Base-by-base conservation (phyloP, 2,888 invertebrate species). In the Panzeria rudis region DNA sequence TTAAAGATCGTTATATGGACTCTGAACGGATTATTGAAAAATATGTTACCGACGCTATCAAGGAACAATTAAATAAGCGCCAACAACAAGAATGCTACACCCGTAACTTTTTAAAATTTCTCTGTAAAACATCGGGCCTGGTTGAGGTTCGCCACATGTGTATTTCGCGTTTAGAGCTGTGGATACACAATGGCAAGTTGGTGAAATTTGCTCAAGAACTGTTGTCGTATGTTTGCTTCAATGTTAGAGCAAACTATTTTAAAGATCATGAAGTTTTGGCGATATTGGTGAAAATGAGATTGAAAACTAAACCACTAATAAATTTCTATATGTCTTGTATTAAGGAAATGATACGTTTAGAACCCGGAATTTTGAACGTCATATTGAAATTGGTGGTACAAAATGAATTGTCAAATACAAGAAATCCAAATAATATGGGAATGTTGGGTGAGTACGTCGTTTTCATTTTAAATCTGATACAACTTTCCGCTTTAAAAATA, bases 121-220 rank as follows among this genome's bases (percentile, higher is more conserved):
- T 99, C 41, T 95, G 97, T 0, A 95, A 96, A 0, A 95, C 98
- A 0, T 96, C 97, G 87, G 98, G 99, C 0, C 95, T 98, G 81
- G 95, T 95, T 0, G 98, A 98, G 93, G 95, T 95, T 25, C 91
- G 92, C 9, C 90, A 90, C 2, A 85, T 92, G 11, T 91, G 91
- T 4, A 91, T 92, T 17, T 88, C 91, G 3, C 95, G 97, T 0
- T 94, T 99, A 23, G 99, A 99, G 92, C 95, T 96, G 88, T 99
- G 98, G 98, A 94, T 99, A 80, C 98, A 98, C 92, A 98, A 98
- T 91, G 98, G 98, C 84, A 99, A 99, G 94, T 93, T 98, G 73
- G 97, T 97, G 94, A 95, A 97, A 89, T 95, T 96, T 25, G 98
- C 98, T 0, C 98, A 98, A 92, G 99, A 99, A 92, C 92, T 99